These are phyloP conservation scores for Akabosia matsudoensis DNA, from an alignment of 1,140 invertebrate species.

Conservation along the genomic window DNA sequence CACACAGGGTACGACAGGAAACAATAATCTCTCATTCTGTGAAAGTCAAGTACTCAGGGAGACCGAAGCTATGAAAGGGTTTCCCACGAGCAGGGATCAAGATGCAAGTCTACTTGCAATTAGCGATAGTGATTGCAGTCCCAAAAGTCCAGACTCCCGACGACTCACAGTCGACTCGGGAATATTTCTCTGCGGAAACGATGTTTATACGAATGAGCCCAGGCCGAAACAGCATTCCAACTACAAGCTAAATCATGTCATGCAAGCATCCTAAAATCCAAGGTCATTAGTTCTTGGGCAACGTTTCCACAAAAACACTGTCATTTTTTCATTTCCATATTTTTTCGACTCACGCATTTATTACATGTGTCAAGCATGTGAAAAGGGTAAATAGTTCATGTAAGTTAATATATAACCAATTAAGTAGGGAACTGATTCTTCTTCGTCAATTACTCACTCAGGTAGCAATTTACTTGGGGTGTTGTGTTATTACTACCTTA, in stretches of 20 bases:
- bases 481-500: no score
- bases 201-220: background rate
- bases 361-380: no score
- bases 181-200: background rate
- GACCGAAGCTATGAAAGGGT: background rate
- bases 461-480: no score
- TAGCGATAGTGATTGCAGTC: conserved; percentile 9
- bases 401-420: no score
- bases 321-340: no score
- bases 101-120: background rate
- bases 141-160: background rate
- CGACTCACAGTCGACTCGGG: background rate
- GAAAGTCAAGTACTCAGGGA: background rate
- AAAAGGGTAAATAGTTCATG: no score
- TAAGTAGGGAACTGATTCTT: no score
- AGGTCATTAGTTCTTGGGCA: no score
- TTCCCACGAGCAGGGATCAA: background rate
- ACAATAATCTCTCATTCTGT: background rate
- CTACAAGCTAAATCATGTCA: background rate
- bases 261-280: conserved; percentile 4
- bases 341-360: no score
- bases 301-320: no score
- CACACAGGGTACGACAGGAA: background rate
- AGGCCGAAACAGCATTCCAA: conserved; percentile 6
- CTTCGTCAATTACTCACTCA: no score